Percentiles rank a stretch among this genome's conserved stretches.
Evolutionary conservation across 2,797 vertebrate species (phyloP).

Genomic region (Salarias fasciatus): DNA sequence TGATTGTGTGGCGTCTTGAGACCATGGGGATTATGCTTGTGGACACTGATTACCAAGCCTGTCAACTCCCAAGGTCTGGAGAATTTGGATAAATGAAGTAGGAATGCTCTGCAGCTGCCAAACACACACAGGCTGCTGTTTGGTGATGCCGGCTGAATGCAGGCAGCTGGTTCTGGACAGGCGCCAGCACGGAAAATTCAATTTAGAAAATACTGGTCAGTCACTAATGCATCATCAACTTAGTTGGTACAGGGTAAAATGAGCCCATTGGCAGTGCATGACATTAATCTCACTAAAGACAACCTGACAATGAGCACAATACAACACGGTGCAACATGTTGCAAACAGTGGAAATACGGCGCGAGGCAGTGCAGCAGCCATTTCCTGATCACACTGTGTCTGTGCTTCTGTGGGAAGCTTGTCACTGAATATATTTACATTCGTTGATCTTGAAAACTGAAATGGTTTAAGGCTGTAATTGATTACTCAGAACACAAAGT

Average conservation of each 20-base stretch:
- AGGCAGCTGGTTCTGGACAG: slow-evolving; percentile 68
- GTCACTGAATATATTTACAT: neutral
- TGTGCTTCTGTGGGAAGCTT: neutral
- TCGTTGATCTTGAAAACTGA: neutral
- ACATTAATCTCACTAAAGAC: slow-evolving; percentile 72
- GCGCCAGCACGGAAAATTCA: slow-evolving; percentile 71
- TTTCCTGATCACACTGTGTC: slow-evolving; percentile 22
- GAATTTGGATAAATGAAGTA: slow-evolving; percentile 79
- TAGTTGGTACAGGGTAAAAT: slow-evolving; percentile 67
- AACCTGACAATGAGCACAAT: slow-evolving; percentile 56
- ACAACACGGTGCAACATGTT: slow-evolving; percentile 49
- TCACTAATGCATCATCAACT: slow-evolving; percentile 76
- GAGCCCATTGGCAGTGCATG: slow-evolving; percentile 51
- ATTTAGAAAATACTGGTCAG: slow-evolving; percentile 77
- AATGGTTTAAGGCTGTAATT: neutral
- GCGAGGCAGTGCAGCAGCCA: slow-evolving; percentile 17
- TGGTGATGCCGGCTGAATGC: slow-evolving; percentile 74
- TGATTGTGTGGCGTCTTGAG: slow-evolving; percentile 62
- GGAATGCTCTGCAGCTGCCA: slow-evolving; percentile 72
- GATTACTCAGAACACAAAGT: neutral
- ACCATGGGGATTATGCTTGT: slow-evolving; percentile 73
- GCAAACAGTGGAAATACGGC: slow-evolving; percentile 42
- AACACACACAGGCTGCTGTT: slow-evolving; percentile 70
- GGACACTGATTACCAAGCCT: slow-evolving; percentile 79
- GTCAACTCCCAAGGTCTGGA: slow-evolving; percentile 75